Conservation (phyloP, 53 echinoderm and acorn worm species). For the Henricia sp. region DNA sequence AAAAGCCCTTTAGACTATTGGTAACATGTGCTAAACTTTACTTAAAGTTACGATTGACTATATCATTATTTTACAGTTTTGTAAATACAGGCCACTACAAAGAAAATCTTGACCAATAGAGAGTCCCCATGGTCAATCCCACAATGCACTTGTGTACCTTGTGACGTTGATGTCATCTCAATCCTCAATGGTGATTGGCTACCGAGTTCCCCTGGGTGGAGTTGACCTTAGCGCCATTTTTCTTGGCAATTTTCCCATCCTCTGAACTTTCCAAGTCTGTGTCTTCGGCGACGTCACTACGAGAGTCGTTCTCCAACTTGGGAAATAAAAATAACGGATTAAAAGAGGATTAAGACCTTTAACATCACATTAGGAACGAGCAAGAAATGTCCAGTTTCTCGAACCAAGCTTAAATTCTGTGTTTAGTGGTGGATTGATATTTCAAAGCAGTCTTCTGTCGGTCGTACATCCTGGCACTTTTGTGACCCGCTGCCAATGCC, state of each 20-base stretch:
- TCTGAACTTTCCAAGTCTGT: slow-evolving; percentile 34
- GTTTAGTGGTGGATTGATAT: no score
- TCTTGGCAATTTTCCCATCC: slow-evolving; percentile 31
- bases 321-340: slow-evolving; percentile 1
- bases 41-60: no score
- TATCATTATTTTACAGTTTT: no score
- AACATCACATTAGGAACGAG: no score
- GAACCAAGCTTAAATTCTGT: no score
- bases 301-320: slow-evolving; percentile 40
- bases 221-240: slow-evolving; percentile 25
- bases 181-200: slow-evolving; percentile 52
- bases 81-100: no score
- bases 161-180: not conserved
- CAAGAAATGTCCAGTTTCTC: no score
- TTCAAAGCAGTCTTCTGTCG: no score
- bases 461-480: no score
- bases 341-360: not conserved
- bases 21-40: no score
- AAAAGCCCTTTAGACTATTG: no score
- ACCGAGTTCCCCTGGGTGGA: not conserved
- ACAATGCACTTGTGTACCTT: slow-evolving; percentile 1
- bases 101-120: not conserved
- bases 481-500: no score
- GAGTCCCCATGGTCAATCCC: not conserved
- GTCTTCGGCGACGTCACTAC: slow-evolving; percentile 47